Base-by-base conservation (phyloP, 2,888 invertebrate genomes). In the Mythimna pallens region DNA sequence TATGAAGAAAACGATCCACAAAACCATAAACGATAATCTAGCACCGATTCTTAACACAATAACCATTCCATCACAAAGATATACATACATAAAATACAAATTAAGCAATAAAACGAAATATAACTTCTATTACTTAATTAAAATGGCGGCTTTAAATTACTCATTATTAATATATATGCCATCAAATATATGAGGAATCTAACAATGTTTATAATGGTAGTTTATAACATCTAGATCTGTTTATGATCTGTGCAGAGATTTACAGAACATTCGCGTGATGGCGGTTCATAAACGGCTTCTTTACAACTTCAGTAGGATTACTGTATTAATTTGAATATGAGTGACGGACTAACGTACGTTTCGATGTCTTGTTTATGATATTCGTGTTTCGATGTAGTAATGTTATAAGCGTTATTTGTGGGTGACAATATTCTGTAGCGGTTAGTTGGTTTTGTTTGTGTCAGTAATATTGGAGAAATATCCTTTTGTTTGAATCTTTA, bases 241-340 rank as follows among this genome's bases (percentile, higher is more conserved):
- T 86, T 86, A 87, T 69, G 86, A 82, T 70, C 70, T 17, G 20
- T 22, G 20, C 57, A 22, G 69, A 81, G 86, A 84, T 82, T 82
- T 84, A 87, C 78, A 81, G 82, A 81, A 75, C 58, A 65, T 36
- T 87, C 75, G 87, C 88, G 87, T 87, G 87, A 73, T 79, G 76
- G 36, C 25, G 54, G 70, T 79, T 67, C 74, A 78, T 87, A 86
- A 87, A 87, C 74, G 47, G 76, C 64, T 74, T 79, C 85, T 86
- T 85, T 85, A 86, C 72, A 70, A 80, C 80, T 75, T 73, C 63
- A 66, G 71, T 55, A 34, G 72, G 74, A 86, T 85, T 82, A 86
- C 77, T 84, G 86, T 86, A 84, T 82, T 86, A 77, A 85, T 85
- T 85, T 84, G 85, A 82, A 86, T 85, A 84, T 82, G 86, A 86